Percentiles rank a stretch among this genome's conserved stretches.
Evolutionary conservation across 2,113 vertebrate genomes (phyloP).

Genomic region (Mesembrinibis cayennensis): DNA sequence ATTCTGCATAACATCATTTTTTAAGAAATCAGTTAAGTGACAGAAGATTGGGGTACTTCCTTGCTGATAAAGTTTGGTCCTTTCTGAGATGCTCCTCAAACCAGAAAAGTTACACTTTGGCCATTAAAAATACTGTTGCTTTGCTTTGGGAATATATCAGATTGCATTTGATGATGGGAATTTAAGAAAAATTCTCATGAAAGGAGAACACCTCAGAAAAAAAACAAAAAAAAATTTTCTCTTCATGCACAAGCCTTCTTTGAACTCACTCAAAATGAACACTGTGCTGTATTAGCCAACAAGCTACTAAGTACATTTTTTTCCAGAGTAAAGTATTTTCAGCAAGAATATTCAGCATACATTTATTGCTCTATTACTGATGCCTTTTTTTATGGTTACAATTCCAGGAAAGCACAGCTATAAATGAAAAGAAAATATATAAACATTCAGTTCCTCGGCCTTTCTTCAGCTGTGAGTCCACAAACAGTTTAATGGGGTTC

Average conservation of each 20-base stretch:
- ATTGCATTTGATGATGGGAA: not conserved
- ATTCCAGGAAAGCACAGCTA: not conserved
- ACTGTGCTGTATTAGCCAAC: not conserved
- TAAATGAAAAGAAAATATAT: not conserved
- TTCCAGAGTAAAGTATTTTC: not conserved
- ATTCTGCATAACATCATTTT: not conserved
- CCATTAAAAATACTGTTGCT: not conserved
- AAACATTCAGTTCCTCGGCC: not conserved
- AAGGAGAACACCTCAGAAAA: not conserved
- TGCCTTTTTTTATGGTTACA: not conserved
- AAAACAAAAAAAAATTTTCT: not conserved
- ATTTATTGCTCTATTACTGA: not conserved
- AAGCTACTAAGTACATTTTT: not conserved
- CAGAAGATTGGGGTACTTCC: not conserved
- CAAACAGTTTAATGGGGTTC: not conserved
- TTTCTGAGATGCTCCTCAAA: not conserved
- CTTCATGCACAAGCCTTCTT: not conserved
- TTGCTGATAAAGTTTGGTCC: not conserved
- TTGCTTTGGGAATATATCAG: not conserved
- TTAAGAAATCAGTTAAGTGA: not conserved
- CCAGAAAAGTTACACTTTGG: not conserved
- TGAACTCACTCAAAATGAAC: not conserved
- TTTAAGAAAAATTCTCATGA: not conserved
- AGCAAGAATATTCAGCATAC: not conserved
- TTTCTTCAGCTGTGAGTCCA: not conserved